Conservation (phyloP, 2,113 vertebrate genomes). For the Platysternon megacephalum region DNA sequence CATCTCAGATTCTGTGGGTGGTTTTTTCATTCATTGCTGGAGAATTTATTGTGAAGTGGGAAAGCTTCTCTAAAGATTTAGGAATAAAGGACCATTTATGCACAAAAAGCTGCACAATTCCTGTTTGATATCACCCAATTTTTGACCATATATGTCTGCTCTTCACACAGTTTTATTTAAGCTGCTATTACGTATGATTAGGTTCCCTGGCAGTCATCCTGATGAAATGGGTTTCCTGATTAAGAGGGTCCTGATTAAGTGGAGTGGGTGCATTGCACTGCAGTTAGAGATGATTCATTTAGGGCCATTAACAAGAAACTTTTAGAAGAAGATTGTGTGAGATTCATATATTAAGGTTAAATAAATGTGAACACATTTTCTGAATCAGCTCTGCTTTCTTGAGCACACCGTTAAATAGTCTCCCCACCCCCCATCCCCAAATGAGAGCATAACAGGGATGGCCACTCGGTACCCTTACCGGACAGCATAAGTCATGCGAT, state of each 20-base stretch:
- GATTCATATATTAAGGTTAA: not conserved
- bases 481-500: slow-evolving; percentile 89
- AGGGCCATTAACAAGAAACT: not conserved
- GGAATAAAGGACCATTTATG: not conserved
- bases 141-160: not conserved
- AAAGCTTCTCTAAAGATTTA: not conserved
- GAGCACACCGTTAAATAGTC: not conserved
- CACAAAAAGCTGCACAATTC: not conserved
- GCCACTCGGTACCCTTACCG: slow-evolving; percentile 64
- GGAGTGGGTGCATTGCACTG: rapidly evolving
- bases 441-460: rapidly evolving
- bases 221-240: not conserved
- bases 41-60: not conserved
- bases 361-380: rapidly evolving
- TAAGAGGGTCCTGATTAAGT: not conserved
- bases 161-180: not conserved
- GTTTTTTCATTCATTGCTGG: not conserved
- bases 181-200: not conserved
- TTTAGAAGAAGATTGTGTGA: not conserved
- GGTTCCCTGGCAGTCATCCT: not conserved
- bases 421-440: too few relatives aligned
- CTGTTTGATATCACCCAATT: not conserved
- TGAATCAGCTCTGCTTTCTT: not conserved
- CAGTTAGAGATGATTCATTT: not conserved
- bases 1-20: not conserved